Evolutionary conservation across 2,113 vertebrate genomes (phyloP).

Genomic region (Atlantisia rogersi): DNA sequence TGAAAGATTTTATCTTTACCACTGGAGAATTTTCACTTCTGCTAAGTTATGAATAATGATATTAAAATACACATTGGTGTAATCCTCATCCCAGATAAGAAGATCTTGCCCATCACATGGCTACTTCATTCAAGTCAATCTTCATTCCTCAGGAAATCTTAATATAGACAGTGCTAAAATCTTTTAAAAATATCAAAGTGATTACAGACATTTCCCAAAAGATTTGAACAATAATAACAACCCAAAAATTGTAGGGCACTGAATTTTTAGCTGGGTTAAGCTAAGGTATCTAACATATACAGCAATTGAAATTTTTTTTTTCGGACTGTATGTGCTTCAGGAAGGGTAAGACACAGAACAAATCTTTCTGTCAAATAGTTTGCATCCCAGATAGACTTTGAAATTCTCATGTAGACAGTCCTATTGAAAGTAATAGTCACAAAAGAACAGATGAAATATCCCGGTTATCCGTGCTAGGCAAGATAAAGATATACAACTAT

Average conservation of each 20-base stretch:
- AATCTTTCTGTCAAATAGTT: not conserved
- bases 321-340: not conserved
- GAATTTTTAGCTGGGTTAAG: not conserved
- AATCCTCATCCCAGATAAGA: not conserved
- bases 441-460: not conserved
- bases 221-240: not conserved
- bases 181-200: not conserved
- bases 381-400: not conserved
- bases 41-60: slow-evolving; percentile 25
- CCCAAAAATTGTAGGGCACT: not conserved
- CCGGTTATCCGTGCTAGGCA: not conserved
- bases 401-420: not conserved
- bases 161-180: not conserved
- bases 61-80: slow-evolving; percentile 29
- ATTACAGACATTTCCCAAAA: not conserved
- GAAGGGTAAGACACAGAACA: not conserved
- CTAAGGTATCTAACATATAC: not conserved
- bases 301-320: not conserved
- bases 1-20: slow-evolving; percentile 26
- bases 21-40: slow-evolving; percentile 30
- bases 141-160: not conserved
- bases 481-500: not conserved
- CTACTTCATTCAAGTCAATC: not conserved
- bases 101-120: not conserved
- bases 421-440: not conserved